phyloP scores from a whole-genome alignment of 2,888 invertebrate genomes.

The Cheilosia impressa region DNA sequence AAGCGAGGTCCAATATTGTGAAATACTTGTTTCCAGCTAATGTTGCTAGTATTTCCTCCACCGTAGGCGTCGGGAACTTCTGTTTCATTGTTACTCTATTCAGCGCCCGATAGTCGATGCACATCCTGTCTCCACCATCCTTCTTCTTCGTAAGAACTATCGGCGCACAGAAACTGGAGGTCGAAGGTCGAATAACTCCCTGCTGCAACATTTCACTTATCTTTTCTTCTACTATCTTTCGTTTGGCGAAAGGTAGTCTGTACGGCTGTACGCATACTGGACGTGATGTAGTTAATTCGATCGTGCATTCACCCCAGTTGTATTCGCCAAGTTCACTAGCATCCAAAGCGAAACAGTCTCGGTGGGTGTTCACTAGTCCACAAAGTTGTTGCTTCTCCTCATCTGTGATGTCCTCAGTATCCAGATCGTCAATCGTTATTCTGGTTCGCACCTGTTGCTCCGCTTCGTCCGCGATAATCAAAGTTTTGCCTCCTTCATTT shows the following conservation, averaged over 20 bases:
- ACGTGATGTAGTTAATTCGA: no score
- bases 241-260: no score
- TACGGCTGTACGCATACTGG: slow-evolving; percentile 18
- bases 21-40: slow-evolving; percentile 33
- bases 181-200: slow-evolving; percentile 76
- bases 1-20: slow-evolving; percentile 31
- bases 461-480: background rate
- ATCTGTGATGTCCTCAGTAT: slow-evolving; percentile 6
- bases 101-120: slow-evolving; percentile 79
- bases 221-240: slow-evolving; percentile 21
- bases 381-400: slow-evolving; percentile 9
- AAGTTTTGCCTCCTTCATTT: background rate
- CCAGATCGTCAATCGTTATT: slow-evolving; percentile 11
- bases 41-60: slow-evolving; percentile 25
- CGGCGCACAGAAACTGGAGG: slow-evolving; percentile 77
- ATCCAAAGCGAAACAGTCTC: slow-evolving; percentile 17
- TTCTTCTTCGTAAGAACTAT: slow-evolving; percentile 75
- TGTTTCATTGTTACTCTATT: slow-evolving; percentile 31
- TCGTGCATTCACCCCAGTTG: slow-evolving; percentile 1
- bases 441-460: background rate
- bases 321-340: background rate
- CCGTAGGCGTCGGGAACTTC: slow-evolving; percentile 46
- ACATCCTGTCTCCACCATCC: slow-evolving; percentile 43
- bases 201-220: no score
- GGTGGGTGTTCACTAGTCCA: background rate